These are phyloP conservation scores for Drosophila ohnishii DNA, from an alignment of 1,140 invertebrate species.

Conservation along the genomic window DNA sequence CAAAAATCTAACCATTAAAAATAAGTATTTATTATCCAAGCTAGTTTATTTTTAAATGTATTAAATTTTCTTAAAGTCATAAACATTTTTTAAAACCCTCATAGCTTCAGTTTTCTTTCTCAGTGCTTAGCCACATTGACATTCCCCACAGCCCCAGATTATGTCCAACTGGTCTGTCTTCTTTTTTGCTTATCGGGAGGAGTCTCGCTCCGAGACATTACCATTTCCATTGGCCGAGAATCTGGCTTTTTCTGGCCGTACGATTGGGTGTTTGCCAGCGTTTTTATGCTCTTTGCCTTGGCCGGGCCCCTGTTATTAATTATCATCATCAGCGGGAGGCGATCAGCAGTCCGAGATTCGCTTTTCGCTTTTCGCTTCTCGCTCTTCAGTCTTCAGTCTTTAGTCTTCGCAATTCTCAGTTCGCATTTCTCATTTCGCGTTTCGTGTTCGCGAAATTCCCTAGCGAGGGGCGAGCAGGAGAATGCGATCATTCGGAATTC, in stretches of 20 bases:
- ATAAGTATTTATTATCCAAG: fast-evolving
- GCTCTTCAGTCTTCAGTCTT: not conserved
- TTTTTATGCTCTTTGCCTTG: constrained; percentile 62
- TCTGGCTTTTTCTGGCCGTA: constrained; percentile 52
- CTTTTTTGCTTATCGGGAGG: constrained; percentile 50
- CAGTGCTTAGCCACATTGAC: constrained; percentile 46
- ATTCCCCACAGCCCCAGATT: constrained; percentile 70
- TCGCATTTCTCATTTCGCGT: constrained; percentile 5
- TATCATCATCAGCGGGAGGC: constrained; percentile 64
- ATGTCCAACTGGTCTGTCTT: constrained; percentile 61
- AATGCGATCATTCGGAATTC: constrained; percentile 63
- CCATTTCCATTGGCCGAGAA: constrained; percentile 71
- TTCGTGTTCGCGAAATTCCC: constrained; percentile 62
- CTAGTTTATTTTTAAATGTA: not conserved
- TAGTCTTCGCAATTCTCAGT: not conserved
- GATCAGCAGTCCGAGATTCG: constrained; percentile 51
- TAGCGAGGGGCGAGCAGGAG: constrained; percentile 49
- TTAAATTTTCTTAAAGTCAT: too few relatives aligned
- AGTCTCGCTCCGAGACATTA: constrained; percentile 54
- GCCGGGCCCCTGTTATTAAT: constrained; percentile 66
- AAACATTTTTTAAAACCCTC: not conserved
- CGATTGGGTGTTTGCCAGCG: constrained; percentile 74
- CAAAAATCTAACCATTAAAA: too few relatives aligned
- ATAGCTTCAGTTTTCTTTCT: not conserved
- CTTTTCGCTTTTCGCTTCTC: constrained; percentile 12